These are phyloP conservation scores for Meloidogyne hapla DNA, from an alignment of 1,140 invertebrate genomes.

Conservation along the genomic window DNA sequence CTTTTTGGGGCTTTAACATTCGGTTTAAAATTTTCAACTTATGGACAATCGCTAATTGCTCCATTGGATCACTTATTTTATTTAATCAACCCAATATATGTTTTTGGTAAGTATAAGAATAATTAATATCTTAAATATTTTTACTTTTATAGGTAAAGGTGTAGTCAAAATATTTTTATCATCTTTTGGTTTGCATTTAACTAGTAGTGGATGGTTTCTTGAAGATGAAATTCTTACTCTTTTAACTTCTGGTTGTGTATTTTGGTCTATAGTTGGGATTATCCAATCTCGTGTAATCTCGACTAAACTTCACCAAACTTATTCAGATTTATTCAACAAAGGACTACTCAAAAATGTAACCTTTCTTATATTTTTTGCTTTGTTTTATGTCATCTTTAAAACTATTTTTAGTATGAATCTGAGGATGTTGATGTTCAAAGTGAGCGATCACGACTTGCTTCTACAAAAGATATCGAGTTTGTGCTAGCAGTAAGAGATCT, in stretches of 20 bases:
- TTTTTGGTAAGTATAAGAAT: neutral
- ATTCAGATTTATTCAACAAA: neutral
- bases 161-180: conserved; percentile 21
- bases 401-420: neutral
- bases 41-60: neutral
- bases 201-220: neutral
- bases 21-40: neutral
- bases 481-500: conserved; percentile 46
- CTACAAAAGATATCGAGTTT: conserved; percentile 16
- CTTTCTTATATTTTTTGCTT: too few relatives aligned
- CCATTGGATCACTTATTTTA: neutral
- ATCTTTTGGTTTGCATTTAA: conserved; percentile 13
- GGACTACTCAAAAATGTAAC: neutral
- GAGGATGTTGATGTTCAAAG: conserved; percentile 48
- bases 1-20: neutral
- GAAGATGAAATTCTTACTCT: conserved; percentile 24
- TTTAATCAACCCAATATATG: neutral
- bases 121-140: neutral
- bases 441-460: conserved; percentile 35
- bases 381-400: conserved; percentile 1
- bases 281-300: conserved; percentile 39
- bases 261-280: conserved; percentile 38
- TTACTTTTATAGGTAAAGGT: conserved; percentile 6
- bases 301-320: neutral
- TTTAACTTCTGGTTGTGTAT: conserved; percentile 43